A percentile compares a stretch with the other conserved stretches of the same genome.
Conservation (phyloP, 2,113 vertebrate species). For the Nyctereutes procyonoides region DNA sequence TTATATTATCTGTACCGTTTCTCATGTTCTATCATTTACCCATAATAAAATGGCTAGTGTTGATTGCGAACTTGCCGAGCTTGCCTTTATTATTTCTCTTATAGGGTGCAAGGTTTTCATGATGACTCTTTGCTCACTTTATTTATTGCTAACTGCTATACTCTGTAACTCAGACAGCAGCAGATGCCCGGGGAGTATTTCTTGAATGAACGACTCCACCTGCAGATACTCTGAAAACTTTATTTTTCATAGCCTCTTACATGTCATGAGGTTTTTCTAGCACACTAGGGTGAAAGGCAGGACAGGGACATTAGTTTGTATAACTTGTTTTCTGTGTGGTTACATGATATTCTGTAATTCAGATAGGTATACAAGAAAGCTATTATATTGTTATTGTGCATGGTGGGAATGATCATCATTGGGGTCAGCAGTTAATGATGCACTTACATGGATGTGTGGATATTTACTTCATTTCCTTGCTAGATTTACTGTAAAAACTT, state of each 20-base stretch:
- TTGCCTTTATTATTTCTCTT: not conserved
- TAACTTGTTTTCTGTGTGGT: not conserved
- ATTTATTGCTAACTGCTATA: conserved; percentile 18
- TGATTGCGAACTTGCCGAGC: not conserved
- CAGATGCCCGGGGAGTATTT: not conserved
- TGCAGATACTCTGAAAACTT: not conserved
- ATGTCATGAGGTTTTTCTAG: not conserved
- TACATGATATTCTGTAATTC: not conserved
- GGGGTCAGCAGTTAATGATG: not conserved
- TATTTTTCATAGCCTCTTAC: not conserved
- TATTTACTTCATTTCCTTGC: not conserved
- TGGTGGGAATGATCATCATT: not conserved
- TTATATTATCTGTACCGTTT: not conserved
- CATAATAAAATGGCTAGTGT: not conserved
- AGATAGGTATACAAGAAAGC: not conserved
- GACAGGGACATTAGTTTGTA: not conserved
- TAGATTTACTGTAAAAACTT: not conserved
- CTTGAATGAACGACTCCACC: not conserved
- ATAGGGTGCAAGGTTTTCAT: not conserved
- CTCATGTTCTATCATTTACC: not conserved
- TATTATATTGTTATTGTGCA: not conserved
- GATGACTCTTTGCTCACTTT: not conserved
- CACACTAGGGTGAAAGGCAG: not conserved
- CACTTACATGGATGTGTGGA: not conserved
- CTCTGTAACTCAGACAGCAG: not conserved